Base-by-base conservation (phyloP, 2,888 invertebrate genomes). In the Torymus texanus region DNA sequence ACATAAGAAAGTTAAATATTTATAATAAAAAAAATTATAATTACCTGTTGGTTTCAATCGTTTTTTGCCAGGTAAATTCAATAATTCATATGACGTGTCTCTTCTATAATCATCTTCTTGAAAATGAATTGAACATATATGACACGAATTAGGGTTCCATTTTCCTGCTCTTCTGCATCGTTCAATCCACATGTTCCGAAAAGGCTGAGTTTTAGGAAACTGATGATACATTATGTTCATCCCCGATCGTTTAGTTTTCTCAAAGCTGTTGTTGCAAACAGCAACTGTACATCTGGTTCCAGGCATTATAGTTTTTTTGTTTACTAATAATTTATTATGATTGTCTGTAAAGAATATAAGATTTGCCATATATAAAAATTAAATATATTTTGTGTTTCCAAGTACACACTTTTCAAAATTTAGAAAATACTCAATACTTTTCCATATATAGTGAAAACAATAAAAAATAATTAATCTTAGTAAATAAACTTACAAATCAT, bases 221-320 rank as follows among this genome's bases (percentile, higher is more conserved):
- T 76, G 53, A 62, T 81, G 81, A 13, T 81, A 81, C 56, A 24
- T 75, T 65, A 81, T 66, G 5, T 76, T 68, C 56, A 79, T 67
- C 3, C 81, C 81, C n/a, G 73, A 68, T 51, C 24, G 63, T 71
- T 81, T 81, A 13, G 78, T 81, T 66, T 76, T 81, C 13, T 56
- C 73, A 73, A 63, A 74, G n/a, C 81, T 81, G 16, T 81, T 81
- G 29, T 68, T 76, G 53, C 81, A 81, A 61, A 81, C 81, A 56
- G 78, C 73, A 2, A 81, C 81, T 59, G 81, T 76, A 21, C 81
- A 81, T 56, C 81, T 81, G 11, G 75, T 79, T 62, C 81, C 81
- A 21, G 81, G 79, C 81, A 81, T 81, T 55, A 14, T 18, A 50
- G 3, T 24, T 21, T 4, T 14, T 10, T 59, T 16, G 16, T 29